A percentile compares a stretch with the other conserved stretches of the same genome.
These are phyloP conservation scores for Rachycentron canadum DNA, from an alignment of 2,797 vertebrate genomes.

Conservation along the genomic window DNA sequence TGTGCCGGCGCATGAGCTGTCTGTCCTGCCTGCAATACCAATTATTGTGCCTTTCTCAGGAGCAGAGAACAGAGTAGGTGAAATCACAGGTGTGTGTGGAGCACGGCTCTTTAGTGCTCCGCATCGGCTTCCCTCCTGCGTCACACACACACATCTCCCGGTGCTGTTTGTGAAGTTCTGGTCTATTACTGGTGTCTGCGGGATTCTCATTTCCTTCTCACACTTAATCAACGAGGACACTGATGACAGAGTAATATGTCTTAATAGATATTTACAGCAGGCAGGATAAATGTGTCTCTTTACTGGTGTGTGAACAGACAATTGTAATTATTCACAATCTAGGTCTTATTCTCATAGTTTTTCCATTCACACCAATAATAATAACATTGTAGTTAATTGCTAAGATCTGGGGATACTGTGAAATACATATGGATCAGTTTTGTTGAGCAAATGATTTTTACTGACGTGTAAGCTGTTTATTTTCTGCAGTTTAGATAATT, in stretches of 20 bases:
- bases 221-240: background rate
- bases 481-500: background rate
- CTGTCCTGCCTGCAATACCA: constrained; percentile 64
- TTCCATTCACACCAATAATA: background rate
- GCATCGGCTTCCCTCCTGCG: constrained; percentile 29
- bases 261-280: background rate
- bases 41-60: constrained; percentile 62
- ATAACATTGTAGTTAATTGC: background rate
- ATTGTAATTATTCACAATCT: background rate
- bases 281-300: constrained; percentile 1
- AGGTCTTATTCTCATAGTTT: background rate
- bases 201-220: constrained; percentile 34
- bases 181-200: constrained; percentile 17
- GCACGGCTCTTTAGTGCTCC: constrained; percentile 35
- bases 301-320: background rate
- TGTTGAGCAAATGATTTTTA: too few relatives aligned
- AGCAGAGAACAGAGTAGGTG: constrained; percentile 62
- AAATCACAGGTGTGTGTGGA: constrained; percentile 56
- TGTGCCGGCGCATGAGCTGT: constrained; percentile 60
- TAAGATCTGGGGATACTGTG: background rate
- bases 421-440: background rate
- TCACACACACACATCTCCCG: constrained; percentile 28
- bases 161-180: constrained; percentile 32
- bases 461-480: background rate
- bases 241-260: constrained; percentile 15